phyloP scores from a whole-genome alignment of 2,888 invertebrate genomes.

The Rhyacophila evoluta region DNA sequence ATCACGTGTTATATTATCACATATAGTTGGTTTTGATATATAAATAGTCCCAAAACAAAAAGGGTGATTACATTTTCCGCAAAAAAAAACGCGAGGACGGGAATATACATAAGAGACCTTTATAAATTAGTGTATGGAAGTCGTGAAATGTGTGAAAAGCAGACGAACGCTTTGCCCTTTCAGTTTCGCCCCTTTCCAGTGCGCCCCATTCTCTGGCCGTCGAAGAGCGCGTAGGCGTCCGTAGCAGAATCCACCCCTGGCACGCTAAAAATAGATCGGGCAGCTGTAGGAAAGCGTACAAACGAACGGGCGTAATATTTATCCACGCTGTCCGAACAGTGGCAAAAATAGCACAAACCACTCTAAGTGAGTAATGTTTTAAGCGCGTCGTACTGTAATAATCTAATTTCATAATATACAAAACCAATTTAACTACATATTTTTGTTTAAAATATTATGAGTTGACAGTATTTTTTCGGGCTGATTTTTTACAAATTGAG shows the following conservation, averaged over 20 bases:
- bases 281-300: slow-evolving; percentile 29
- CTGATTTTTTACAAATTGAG: no score
- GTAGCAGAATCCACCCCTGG: slow-evolving; percentile 43
- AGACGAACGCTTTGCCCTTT: slow-evolving; percentile 40
- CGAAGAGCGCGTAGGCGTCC: slow-evolving; percentile 36
- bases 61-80: not conserved
- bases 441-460: no score
- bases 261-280: slow-evolving; percentile 47
- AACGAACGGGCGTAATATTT: not conserved
- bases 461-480: no score
- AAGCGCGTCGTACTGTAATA: no score
- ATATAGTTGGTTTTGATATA: no score
- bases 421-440: no score
- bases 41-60: not conserved
- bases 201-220: slow-evolving; percentile 1
- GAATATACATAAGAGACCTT: slow-evolving; percentile 25
- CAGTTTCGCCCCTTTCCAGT: slow-evolving; percentile 9
- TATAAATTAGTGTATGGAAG: slow-evolving; percentile 21
- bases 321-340: not conserved
- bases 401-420: no score
- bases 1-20: not conserved
- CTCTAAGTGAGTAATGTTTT: not conserved
- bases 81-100: not conserved
- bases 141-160: slow-evolving; percentile 30
- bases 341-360: not conserved